phyloP scores from a whole-genome alignment of 1,140 invertebrate species.

The Tetranychus urticae region DNA sequence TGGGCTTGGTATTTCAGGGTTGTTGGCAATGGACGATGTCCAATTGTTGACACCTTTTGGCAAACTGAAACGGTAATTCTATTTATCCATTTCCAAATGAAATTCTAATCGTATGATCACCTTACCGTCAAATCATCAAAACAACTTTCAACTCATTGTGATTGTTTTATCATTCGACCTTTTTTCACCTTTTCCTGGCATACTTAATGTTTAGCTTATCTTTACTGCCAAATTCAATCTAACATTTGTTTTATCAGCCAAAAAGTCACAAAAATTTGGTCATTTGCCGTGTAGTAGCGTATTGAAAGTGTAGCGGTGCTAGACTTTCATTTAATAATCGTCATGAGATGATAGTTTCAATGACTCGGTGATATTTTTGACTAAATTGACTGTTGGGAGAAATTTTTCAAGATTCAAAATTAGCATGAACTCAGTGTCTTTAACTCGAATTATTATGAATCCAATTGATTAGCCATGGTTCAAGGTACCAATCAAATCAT shows the following conservation, averaged over 20 bases:
- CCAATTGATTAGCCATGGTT: too few relatives aligned
- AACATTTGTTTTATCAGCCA: not conserved
- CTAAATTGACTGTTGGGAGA: too few relatives aligned
- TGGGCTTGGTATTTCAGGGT: slow-evolving; percentile 89
- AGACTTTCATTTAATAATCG: too few relatives aligned
- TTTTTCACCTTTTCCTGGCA: not conserved
- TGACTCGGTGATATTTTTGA: too few relatives aligned
- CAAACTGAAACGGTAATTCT: slow-evolving; percentile 63
- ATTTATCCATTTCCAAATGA: not conserved
- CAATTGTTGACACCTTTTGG: slow-evolving; percentile 96
- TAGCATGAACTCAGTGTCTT: not conserved
- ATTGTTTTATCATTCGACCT: not conserved
- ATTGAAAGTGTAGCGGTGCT: too few relatives aligned
- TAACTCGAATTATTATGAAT: not conserved
- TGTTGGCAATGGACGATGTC: slow-evolving; percentile 38
- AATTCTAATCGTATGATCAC: not conserved
- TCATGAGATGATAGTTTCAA: too few relatives aligned
- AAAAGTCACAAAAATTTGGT: not conserved
- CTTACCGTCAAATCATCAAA: not conserved
- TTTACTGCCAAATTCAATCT: not conserved
- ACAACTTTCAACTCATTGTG: not conserved
- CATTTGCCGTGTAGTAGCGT: too few relatives aligned
- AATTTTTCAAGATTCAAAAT: not conserved
- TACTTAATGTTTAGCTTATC: not conserved
- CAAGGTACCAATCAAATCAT: too few relatives aligned